Evolutionary conservation across 2,797 vertebrate species (phyloP).

Genomic region (Luscinia megarhynchos): DNA sequence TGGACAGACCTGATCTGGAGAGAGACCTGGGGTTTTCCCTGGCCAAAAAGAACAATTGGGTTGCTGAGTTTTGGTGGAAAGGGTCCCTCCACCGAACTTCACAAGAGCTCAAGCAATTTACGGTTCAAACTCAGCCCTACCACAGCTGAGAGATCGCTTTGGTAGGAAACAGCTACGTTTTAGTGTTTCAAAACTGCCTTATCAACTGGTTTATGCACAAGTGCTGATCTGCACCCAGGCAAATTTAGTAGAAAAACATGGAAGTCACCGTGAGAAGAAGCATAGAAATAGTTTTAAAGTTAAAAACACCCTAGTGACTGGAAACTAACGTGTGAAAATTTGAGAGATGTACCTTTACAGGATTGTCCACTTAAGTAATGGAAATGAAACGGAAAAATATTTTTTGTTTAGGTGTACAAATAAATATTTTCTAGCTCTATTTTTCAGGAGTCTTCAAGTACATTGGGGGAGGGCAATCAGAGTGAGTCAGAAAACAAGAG

Average conservation of each 20-base stretch:
- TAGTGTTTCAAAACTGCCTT: not conserved
- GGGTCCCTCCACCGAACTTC: not conserved
- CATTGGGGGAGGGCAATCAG: rapidly evolving
- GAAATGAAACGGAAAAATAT: not conserved
- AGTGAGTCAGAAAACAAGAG: not conserved
- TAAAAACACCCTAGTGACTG: not conserved
- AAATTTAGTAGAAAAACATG: not conserved
- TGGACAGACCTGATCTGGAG: not conserved
- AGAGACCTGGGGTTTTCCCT: not conserved
- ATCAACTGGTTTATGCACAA: not conserved
- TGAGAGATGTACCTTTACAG: not conserved
- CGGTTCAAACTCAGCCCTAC: not conserved
- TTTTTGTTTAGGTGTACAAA: not conserved
- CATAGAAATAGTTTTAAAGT: not conserved
- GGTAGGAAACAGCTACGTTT: not conserved
- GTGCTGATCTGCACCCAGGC: not conserved
- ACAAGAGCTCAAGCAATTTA: not conserved
- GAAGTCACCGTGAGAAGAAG: not conserved
- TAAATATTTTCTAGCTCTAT: not conserved
- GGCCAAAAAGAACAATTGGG: not conserved
- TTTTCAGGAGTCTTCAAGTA: not conserved
- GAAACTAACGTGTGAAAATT: not conserved
- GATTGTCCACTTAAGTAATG: not conserved
- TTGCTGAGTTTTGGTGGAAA: not conserved
- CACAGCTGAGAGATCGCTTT: not conserved